Conservation (phyloP, 2,888 invertebrate species). For the Scaptomyza parva region DNA sequence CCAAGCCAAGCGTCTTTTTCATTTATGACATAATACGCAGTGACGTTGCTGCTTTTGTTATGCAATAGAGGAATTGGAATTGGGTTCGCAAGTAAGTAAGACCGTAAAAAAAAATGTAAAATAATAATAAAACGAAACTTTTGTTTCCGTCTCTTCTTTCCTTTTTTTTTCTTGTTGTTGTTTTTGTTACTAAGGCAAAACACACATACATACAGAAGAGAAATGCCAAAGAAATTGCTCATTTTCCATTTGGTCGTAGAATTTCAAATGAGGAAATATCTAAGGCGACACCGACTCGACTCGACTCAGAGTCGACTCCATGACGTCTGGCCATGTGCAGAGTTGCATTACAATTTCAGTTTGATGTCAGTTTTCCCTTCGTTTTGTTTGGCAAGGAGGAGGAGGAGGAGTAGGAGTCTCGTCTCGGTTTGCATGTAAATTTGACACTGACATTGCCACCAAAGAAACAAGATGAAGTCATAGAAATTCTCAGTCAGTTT, state of each 20-base stretch:
- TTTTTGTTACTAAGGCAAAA: slow-evolving; percentile 34
- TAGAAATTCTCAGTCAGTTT: slow-evolving; percentile 59
- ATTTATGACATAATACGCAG: slow-evolving; percentile 37
- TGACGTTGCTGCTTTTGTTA: slow-evolving; percentile 33
- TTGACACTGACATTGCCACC: slow-evolving; percentile 44
- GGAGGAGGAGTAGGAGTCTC: not conserved
- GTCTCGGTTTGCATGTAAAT: slow-evolving; percentile 42
- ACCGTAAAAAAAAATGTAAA: slow-evolving; percentile 33
- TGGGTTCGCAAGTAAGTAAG: slow-evolving; percentile 1
- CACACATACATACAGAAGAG: slow-evolving; percentile 43
- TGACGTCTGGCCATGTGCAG: slow-evolving; percentile 49
- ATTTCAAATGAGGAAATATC: slow-evolving; percentile 67
- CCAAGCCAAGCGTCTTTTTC: too few relatives aligned
- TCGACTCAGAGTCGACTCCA: slow-evolving; percentile 55
- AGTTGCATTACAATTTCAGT: slow-evolving; percentile 49
- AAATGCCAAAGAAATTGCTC: slow-evolving; percentile 62
- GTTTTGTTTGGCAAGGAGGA: too few relatives aligned
- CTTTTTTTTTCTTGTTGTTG: not conserved
- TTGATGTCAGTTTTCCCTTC: slow-evolving; percentile 4
- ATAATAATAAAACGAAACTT: slow-evolving; percentile 40
- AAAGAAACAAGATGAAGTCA: slow-evolving; percentile 48
- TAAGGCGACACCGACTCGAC: slow-evolving; percentile 14
- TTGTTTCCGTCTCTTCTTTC: slow-evolving; percentile 3
- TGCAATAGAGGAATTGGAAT: slow-evolving; percentile 48
- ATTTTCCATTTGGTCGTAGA: slow-evolving; percentile 53